Evolutionary conservation across 30 jellyfish, hydroid and myxozoan genomes (phyloP).

Genomic region (Chironex yamaguchii): DNA sequence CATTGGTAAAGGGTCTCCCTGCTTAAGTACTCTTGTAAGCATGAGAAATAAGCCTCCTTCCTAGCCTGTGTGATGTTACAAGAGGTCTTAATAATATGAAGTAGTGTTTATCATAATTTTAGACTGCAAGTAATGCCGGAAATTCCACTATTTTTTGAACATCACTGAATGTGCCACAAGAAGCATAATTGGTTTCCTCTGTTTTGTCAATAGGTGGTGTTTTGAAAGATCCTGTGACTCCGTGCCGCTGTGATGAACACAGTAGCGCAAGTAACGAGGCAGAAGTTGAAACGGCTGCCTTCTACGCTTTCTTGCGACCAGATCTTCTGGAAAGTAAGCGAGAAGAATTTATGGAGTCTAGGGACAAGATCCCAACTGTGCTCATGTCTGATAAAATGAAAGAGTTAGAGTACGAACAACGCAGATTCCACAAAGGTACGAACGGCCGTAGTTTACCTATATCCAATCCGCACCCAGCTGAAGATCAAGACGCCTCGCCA

Average conservation of each 20-base stretch:
- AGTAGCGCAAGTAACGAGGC: constrained; percentile 67
- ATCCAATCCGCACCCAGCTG: constrained; percentile 13
- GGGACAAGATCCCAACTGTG: neutral
- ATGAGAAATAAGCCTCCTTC: too few relatives aligned
- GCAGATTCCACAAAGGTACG: neutral
- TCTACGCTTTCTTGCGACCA: constrained; percentile 48
- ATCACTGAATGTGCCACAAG: too few relatives aligned
- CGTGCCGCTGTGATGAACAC: constrained; percentile 89
- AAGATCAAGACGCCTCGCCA: neutral
- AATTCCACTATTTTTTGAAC: too few relatives aligned
- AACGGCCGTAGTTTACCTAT: neutral
- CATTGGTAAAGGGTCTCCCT: too few relatives aligned
- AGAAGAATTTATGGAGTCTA: neutral
- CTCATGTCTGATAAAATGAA: neutral
- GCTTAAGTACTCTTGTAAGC: too few relatives aligned
- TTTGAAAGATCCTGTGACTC: constrained; percentile 84
- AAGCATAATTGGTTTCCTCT: too few relatives aligned
- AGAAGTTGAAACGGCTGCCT: constrained; percentile 93
- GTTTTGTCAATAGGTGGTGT: constrained; percentile 73
- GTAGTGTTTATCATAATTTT: too few relatives aligned
- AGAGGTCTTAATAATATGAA: too few relatives aligned
- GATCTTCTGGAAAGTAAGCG: neutral
- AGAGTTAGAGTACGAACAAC: neutral
- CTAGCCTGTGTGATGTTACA: too few relatives aligned
- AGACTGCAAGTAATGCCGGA: too few relatives aligned